Base-by-base conservation (phyloP, 2,888 invertebrate species). In the Drosophila algonquin region DNA sequence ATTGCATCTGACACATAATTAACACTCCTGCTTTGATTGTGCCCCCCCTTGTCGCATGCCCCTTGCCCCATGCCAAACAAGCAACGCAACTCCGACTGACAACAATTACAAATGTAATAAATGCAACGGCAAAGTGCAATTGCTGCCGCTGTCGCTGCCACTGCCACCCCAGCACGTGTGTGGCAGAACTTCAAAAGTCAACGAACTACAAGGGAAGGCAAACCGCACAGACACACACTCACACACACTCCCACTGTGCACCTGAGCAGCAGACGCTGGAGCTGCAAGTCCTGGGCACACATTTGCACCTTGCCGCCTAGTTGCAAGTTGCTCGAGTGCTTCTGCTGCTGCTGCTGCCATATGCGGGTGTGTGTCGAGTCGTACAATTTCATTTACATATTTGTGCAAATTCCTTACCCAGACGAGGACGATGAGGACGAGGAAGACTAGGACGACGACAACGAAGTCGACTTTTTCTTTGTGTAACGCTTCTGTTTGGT, bases 61-160 rank as follows among this genome's bases (percentile, higher is more conserved):
- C 27, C 27, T 5, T 40, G 21, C 45, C 45, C 14, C 53, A 30
- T 24, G 58, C 50, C 24, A n/a, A 21, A 14, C 27, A 30, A 24
- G 24, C 54, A 55, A 16, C 8, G 56, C 73, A 48, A 70, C 76
- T 80, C 76, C 78, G 75, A 80, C 87, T 87, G 85, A 85, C 89
- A 85, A 89, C 85, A 85, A 85, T 85, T 85, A 85, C 87, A 89
- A 89, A 89, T 89, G 89, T 84, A 86, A 86, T 86, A 86, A 86
- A 87, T 89, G 85, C 87, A 88, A 73, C 81, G 73, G 68, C 81
- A 88, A 86, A 82, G 83, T 87, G 80, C 80, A 76, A 81, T 78
- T 74, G 76, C 76, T 75, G 75, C 52, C 71, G 68, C 50, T 54
- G 54, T 8, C 44, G 40, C 3, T 55, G 53, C 4, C 35, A 12